phyloP scores from a whole-genome alignment of 1,140 invertebrate genomes.

The Venturia canescens region DNA sequence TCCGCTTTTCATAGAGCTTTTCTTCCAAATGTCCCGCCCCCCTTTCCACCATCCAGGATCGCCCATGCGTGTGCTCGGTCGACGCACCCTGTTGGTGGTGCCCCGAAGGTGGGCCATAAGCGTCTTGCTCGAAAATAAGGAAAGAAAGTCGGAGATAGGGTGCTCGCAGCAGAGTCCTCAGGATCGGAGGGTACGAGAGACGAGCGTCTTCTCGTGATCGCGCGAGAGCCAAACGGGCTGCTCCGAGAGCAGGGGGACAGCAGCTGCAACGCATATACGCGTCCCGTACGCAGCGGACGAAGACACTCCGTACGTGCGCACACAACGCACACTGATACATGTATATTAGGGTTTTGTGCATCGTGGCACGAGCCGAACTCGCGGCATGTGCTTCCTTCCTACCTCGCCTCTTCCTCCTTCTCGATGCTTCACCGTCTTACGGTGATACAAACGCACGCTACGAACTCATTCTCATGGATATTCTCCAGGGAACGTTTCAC shows the following conservation, averaged over 20 bases:
- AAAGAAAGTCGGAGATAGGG: constrained; percentile 34
- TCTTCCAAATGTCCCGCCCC: not conserved
- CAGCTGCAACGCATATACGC: constrained; percentile 65
- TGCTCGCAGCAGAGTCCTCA: not conserved
- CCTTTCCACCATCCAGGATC: not conserved
- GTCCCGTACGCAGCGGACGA: constrained; percentile 63
- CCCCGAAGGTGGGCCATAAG: constrained; percentile 29
- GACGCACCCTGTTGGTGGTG: constrained; percentile 38
- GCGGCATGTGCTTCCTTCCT: constrained; percentile 69
- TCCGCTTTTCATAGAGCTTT: too few species aligned
- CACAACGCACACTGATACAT: constrained; percentile 35
- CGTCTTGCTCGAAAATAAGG: constrained; percentile 54
- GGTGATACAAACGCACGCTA: not conserved
- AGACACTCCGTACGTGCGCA: constrained; percentile 42
- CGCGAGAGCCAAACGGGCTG: constrained; percentile 49
- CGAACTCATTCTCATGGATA: not conserved
- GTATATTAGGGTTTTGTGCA: constrained; percentile 41
- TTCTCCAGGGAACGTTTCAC: not conserved
- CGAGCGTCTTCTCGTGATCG: constrained; percentile 43
- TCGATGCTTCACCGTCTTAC: constrained; percentile 44
- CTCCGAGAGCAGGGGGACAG: constrained; percentile 66
- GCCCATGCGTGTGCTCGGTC: constrained; percentile 34
- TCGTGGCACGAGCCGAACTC: constrained; percentile 72
- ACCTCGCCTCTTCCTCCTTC: constrained; percentile 24
- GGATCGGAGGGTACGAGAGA: constrained; percentile 16